Percentiles rank a stretch among this genome's conserved stretches.
These are phyloP conservation scores for Pheosia gnoma DNA, from an alignment of 2,888 invertebrate species.

Conservation along the genomic window DNA sequence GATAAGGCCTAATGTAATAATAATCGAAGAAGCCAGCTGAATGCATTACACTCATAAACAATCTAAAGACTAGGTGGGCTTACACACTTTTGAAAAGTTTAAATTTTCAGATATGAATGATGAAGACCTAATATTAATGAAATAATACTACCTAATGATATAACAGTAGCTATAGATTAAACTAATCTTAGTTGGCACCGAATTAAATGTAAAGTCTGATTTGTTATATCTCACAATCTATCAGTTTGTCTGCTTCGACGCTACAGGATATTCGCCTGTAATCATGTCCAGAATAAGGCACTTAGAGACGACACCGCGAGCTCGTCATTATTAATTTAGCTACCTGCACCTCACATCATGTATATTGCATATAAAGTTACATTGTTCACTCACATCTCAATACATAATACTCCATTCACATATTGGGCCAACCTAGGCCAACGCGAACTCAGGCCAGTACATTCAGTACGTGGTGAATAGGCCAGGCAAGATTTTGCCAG, in stretches of 20 bases:
- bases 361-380: constrained; percentile 50
- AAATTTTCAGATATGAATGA: constrained; percentile 44
- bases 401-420: constrained; percentile 10
- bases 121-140: constrained; percentile 35
- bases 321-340: constrained; percentile 43
- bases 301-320: constrained; percentile 42
- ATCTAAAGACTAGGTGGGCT: constrained; percentile 82
- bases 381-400: constrained; percentile 49
- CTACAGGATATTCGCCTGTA: constrained; percentile 15
- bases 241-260: constrained; percentile 16
- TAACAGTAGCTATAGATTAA: constrained; percentile 47
- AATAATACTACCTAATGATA: constrained; percentile 45
- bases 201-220: constrained; percentile 30
- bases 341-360: constrained; percentile 64
- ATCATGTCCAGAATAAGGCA: constrained; percentile 47
- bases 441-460: no score
- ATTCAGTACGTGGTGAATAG: no score
- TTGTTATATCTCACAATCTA: constrained; percentile 18
- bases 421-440: no score
- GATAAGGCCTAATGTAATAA: constrained; percentile 69
- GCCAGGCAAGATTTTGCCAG: no score
- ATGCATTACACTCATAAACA: constrained; percentile 65
- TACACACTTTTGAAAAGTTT: constrained; percentile 65
- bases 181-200: constrained; percentile 57
- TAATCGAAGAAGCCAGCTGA: constrained; percentile 67